phyloP scores from a whole-genome alignment of 2,888 invertebrate species.

The Ennomos fuscantarius region DNA sequence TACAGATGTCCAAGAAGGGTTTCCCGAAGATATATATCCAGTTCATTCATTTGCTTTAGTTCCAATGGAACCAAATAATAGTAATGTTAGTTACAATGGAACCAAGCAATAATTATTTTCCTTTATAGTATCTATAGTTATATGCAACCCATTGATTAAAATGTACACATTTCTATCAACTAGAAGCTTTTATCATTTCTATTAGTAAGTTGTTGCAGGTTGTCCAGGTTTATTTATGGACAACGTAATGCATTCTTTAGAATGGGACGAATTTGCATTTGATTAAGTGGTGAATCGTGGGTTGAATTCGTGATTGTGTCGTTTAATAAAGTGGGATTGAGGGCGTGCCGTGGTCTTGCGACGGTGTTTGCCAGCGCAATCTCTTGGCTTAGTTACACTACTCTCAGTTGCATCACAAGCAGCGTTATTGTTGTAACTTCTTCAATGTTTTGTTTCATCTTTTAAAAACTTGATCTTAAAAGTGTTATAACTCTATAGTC shows the following conservation, averaged over 20 bases:
- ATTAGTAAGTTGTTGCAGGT: slow-evolving; percentile 1
- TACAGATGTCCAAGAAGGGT: slow-evolving; percentile 90
- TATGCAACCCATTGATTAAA: neutral
- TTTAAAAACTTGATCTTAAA: slow-evolving; percentile 3
- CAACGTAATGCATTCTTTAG: slow-evolving; percentile 48
- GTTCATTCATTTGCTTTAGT: slow-evolving; percentile 94
- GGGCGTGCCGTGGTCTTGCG: slow-evolving; percentile 58
- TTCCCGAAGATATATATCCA: slow-evolving; percentile 94
- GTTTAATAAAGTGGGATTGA: slow-evolving; percentile 67
- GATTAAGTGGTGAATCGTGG: slow-evolving; percentile 71
- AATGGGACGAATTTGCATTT: slow-evolving; percentile 58
- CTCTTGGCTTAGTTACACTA: slow-evolving; percentile 54
- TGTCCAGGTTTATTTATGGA: slow-evolving; percentile 13
- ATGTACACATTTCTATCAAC: neutral
- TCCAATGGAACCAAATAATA: slow-evolving; percentile 51
- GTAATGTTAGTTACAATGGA: neutral
- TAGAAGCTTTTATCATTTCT: slow-evolving; percentile 4
- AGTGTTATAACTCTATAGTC: neutral
- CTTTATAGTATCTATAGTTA: too few species aligned
- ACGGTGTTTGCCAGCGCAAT: slow-evolving; percentile 63
- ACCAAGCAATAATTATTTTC: neutral
- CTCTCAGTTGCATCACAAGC: slow-evolving; percentile 54
- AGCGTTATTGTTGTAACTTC: slow-evolving; percentile 30
- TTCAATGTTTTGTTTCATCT: neutral
- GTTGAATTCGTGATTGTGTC: slow-evolving; percentile 73